Evolutionary conservation across 35 echinoderm and acorn worm genomes (phyloP).

Genomic region (Stichopus chloronotus): DNA sequence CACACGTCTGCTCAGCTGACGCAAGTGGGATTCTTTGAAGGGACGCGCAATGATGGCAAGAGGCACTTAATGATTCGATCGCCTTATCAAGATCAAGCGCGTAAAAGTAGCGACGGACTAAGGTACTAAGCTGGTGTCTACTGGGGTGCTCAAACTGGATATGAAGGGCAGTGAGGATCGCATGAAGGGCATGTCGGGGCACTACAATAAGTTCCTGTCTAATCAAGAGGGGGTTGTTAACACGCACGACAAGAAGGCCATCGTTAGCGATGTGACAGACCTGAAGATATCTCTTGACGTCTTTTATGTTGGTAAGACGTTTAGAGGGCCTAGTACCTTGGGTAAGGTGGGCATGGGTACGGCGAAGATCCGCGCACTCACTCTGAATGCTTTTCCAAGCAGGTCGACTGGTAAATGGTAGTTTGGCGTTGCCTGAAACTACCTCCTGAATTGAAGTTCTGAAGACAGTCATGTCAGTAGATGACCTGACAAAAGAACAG

Average conservation of each 20-base stretch:
- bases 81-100: slow-evolving; percentile 66
- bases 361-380: slow-evolving; percentile 63
- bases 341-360: slow-evolving; percentile 52
- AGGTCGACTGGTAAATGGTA: slow-evolving; percentile 65
- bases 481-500: no score
- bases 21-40: no score
- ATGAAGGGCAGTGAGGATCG: slow-evolving; percentile 69
- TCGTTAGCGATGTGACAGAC: slow-evolving; percentile 61
- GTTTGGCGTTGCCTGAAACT: slow-evolving; percentile 49
- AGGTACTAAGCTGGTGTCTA: slow-evolving; percentile 39
- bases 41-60: slow-evolving; percentile 32
- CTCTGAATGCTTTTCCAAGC: slow-evolving; percentile 59
- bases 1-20: no score
- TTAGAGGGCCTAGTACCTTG: slow-evolving; percentile 68
- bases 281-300: slow-evolving; percentile 76
- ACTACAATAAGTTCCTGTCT: slow-evolving; percentile 58
- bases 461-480: no score
- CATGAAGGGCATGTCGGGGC: slow-evolving; percentile 57
- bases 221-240: slow-evolving; percentile 27
- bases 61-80: slow-evolving; percentile 49
- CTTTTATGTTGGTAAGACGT: slow-evolving; percentile 57
- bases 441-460: no score
- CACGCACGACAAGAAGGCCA: slow-evolving; percentile 64
- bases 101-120: slow-evolving; percentile 57
- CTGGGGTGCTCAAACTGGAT: slow-evolving; percentile 60